Conservation (phyloP, 2,113 vertebrate species). For the Oophaga pumilio region DNA sequence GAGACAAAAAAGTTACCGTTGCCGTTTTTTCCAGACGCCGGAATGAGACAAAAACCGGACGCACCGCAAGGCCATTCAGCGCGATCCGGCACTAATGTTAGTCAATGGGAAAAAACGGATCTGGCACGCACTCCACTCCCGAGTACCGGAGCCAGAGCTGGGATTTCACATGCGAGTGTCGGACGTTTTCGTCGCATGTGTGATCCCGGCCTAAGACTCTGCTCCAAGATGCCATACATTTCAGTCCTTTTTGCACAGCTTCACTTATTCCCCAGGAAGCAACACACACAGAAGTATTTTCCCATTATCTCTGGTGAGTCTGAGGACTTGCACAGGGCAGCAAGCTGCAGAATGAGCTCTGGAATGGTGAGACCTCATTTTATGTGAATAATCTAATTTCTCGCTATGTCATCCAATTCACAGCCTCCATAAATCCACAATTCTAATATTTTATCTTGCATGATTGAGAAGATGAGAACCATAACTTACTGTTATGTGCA, state of each 20-base stretch:
- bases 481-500: constrained; percentile 28
- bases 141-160: no score
- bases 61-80: no score
- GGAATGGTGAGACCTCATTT: constrained; percentile 13
- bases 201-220: no score
- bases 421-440: constrained; percentile 26
- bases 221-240: neutral
- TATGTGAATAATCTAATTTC: constrained; percentile 43
- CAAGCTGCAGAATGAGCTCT: neutral
- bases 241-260: neutral
- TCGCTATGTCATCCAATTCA: constrained; percentile 40
- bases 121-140: no score
- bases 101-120: no score
- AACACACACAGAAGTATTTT: neutral
- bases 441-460: constrained; percentile 29
- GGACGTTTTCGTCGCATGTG: no score
- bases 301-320: constrained; percentile 5
- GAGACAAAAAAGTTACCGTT: no score
- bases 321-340: constrained; percentile 3
- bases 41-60: no score
- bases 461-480: constrained; percentile 33
- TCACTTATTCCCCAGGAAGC: neutral
- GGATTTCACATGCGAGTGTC: no score
- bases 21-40: no score
- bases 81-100: no score